A percentile compares a stretch with the other conserved stretches of the same genome.
phyloP scores from a whole-genome alignment of 2,888 invertebrate genomes.

The Dynastes grantii region DNA sequence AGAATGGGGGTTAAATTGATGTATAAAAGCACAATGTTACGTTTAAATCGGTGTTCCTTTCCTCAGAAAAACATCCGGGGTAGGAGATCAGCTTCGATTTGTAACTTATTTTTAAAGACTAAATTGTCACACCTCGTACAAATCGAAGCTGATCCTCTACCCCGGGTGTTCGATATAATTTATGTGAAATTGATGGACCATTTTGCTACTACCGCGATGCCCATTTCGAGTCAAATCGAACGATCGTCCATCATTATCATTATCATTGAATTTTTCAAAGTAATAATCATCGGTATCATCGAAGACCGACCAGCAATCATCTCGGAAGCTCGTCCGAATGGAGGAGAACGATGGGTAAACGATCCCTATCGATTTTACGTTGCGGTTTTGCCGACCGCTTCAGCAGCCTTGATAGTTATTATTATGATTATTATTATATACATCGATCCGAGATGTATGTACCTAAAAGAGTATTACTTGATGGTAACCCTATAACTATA shows the following conservation, averaged over 20 bases:
- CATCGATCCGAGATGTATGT: neutral
- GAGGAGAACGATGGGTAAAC: too few relatives aligned
- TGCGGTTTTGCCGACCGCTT: constrained; percentile 17
- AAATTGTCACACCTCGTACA: too few relatives aligned
- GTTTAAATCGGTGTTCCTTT: too few relatives aligned
- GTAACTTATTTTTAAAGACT: too few relatives aligned
- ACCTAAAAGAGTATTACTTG: neutral
- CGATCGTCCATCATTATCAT: neutral
- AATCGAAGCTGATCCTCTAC: neutral
- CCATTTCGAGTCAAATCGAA: constrained; percentile 12
- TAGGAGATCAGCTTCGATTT: too few relatives aligned
- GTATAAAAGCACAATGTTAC: too few relatives aligned
- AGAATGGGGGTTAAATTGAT: too few relatives aligned
- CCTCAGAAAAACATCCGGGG: too few relatives aligned
- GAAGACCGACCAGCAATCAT: constrained; percentile 5
- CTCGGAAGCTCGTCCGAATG: constrained; percentile 4
- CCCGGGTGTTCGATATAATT: constrained; percentile 2
- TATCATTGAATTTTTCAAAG: constrained; percentile 10
- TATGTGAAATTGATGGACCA: constrained; percentile 34
- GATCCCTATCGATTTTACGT: constrained; percentile 31
- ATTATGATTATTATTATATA: neutral
- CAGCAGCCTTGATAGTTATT: constrained; percentile 9
- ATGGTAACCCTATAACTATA: constrained; percentile 2
- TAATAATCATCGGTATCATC: constrained; percentile 21
- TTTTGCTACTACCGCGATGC: constrained; percentile 7